phyloP scores from a whole-genome alignment of 2,797 vertebrate genomes.

The Scomberomorus guttatus region DNA sequence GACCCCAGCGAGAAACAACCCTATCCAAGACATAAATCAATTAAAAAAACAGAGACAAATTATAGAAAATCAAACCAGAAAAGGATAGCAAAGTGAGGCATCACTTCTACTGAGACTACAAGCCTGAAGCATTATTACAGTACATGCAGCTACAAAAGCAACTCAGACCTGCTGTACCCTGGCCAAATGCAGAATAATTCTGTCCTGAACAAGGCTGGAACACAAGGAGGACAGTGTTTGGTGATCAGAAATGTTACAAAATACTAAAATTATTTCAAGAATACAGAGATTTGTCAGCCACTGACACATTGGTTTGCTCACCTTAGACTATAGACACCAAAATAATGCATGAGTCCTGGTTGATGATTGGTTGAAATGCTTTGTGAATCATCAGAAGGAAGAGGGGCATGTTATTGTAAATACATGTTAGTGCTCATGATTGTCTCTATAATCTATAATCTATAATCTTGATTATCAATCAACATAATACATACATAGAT shows the following conservation, averaged over 20 bases:
- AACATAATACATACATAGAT: not conserved
- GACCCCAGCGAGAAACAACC: conserved; percentile 20
- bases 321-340: conserved; percentile 8
- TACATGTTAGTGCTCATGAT: not conserved
- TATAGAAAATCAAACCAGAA: conserved; percentile 51
- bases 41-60: conserved; percentile 49
- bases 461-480: not conserved
- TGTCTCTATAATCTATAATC: not conserved
- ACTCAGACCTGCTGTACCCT: not conserved
- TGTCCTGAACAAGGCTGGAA: conserved; percentile 18
- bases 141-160: conserved; percentile 63
- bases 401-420: not conserved
- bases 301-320: not conserved
- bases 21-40: conserved; percentile 42
- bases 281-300: not conserved
- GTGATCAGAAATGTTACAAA: conserved; percentile 16
- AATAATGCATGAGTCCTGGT: not conserved
- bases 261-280: not conserved
- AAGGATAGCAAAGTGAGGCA: conserved; percentile 48
- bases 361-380: not conserved
- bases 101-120: conserved; percentile 58
- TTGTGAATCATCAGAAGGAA: not conserved
- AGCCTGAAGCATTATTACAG: conserved; percentile 61
- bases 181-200: not conserved
- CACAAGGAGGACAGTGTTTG: not conserved